Percentiles rank a stretch among this genome's conserved stretches.
These are phyloP conservation scores for Microctenopoma lineatum DNA, from an alignment of 2,797 vertebrate species.

Conservation along the genomic window DNA sequence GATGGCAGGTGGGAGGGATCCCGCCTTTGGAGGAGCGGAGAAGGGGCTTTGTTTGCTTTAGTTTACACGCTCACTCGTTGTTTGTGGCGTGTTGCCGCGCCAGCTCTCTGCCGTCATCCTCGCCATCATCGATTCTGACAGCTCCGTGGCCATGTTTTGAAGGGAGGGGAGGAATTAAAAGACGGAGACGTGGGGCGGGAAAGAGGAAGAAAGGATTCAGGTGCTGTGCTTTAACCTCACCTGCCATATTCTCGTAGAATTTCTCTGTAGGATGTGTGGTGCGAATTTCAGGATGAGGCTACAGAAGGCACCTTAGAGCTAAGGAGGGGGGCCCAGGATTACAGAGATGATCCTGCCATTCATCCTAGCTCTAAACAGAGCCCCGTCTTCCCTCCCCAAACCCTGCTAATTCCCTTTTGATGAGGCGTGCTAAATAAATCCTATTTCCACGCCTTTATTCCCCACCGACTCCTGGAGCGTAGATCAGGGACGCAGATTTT, in stretches of 20 bases:
- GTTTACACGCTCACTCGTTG: constrained; percentile 82
- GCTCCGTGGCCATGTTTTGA: constrained; percentile 77
- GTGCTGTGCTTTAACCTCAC: constrained; percentile 56
- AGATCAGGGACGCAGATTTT: constrained; percentile 90
- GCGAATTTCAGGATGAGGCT: constrained; percentile 56
- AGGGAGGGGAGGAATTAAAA: constrained; percentile 69
- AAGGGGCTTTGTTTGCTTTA: constrained; percentile 84
- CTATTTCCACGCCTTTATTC: constrained; percentile 88
- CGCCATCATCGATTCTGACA: constrained; percentile 80
- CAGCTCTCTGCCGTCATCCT: constrained; percentile 77
- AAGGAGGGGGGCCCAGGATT: constrained; percentile 74
- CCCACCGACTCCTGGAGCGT: constrained; percentile 88
- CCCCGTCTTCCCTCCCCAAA: constrained; percentile 79
- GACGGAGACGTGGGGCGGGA: constrained; percentile 50
- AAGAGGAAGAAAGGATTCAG: constrained; percentile 53
- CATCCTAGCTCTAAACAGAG: constrained; percentile 80
- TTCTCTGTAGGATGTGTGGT: constrained; percentile 52
- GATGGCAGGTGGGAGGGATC: constrained; percentile 81
- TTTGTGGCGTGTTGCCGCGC: constrained; percentile 80
- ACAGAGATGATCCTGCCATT: constrained; percentile 84
- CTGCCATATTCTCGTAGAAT: constrained; percentile 63
- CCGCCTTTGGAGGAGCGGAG: constrained; percentile 74
- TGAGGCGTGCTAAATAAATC: constrained; percentile 94
- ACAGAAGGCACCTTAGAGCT: constrained; percentile 63
- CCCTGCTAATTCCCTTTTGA: constrained; percentile 89